A percentile compares a stretch with the other conserved stretches of the same genome.
phyloP scores from a whole-genome alignment of 2,888 invertebrate genomes.

The Lottia gigantea region DNA sequence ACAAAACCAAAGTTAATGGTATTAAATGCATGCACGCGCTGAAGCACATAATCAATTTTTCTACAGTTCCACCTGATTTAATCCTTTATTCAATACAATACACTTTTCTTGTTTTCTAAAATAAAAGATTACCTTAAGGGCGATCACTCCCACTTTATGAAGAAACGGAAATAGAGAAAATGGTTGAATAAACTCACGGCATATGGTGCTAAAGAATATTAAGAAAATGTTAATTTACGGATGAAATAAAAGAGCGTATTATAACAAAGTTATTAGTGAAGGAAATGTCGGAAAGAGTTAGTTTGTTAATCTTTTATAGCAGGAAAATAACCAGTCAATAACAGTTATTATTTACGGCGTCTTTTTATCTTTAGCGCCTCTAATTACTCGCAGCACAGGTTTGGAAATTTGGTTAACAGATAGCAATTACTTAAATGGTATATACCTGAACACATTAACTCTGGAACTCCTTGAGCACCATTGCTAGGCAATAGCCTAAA shows the following conservation, averaged over 20 bases:
- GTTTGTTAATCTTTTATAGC: neutral
- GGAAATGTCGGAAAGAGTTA: neutral
- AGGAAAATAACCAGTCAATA: neutral
- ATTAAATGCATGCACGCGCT: conserved; percentile 2
- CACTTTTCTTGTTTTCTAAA: neutral
- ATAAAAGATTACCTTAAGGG: conserved; percentile 10
- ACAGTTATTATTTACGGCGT: neutral
- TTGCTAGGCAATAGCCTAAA: too few relatives aligned
- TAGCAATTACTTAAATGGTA: too few relatives aligned
- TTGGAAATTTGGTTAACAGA: too few relatives aligned
- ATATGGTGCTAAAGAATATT: conserved; percentile 1
- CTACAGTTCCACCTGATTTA: conserved; percentile 6
- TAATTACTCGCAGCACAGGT: too few relatives aligned
- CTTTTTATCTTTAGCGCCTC: too few relatives aligned
- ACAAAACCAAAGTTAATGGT: conserved; percentile 2
- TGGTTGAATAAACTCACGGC: neutral
- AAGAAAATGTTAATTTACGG: neutral
- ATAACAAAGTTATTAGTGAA: neutral
- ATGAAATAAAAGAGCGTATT: neutral
- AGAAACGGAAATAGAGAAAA: neutral
- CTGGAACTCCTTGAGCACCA: too few relatives aligned
- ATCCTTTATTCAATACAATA: neutral
- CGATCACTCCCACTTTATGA: neutral
- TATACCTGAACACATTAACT: too few relatives aligned
- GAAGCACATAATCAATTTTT: neutral